Base-by-base conservation (phyloP, 2,888 invertebrate species). In the Brachyptera risi region DNA sequence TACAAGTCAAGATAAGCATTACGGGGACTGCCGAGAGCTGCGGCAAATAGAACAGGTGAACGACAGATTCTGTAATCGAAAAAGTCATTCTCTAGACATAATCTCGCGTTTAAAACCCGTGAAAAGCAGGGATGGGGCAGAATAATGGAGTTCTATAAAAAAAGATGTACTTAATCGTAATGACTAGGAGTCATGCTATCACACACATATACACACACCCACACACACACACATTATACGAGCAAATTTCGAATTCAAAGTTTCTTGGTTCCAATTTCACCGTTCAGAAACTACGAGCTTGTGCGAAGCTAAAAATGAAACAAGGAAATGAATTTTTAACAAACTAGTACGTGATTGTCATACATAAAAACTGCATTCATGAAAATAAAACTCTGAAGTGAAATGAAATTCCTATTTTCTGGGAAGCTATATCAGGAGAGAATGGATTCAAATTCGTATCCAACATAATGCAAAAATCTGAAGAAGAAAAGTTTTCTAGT, bases 1-100 rank as follows among this genome's bases (percentile, higher is more conserved):
- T 37, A 54, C 37, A 54, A 54, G 54, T 54, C 54, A 54, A 54
- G 54, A 54, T 54, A 54, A 54, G 54, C 35, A 54, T 37, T 54
- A 21, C 19, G 44, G 17, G n/a, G 19, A n/a, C 2, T 24, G 23
- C 47, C 47, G 24, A 24, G n/a, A 24, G 23, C 19, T 21, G 24
- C 47, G n/a, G 21, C 47, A 47, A 47, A 47, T 47, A 24, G 47
- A 47, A 47, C 47, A 47, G 35, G 54, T 54, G 54, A 54, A 54
- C 35, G 54, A 54, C 54, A 54, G 19, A 31, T 54, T 54, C 35
- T 31, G 19, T 37, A 54, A 54, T 54, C 54, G 54, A 54, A 54
- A 54, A 31, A 35, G 54, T 54, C 54, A 37, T 54, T 54, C 54
- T 54, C 35, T 37, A 54, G 35, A 15, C 35, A 4, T n/a, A 54